Evolutionary conservation across 1,140 invertebrate genomes (phyloP).

Genomic region (Conus betulinus): DNA sequence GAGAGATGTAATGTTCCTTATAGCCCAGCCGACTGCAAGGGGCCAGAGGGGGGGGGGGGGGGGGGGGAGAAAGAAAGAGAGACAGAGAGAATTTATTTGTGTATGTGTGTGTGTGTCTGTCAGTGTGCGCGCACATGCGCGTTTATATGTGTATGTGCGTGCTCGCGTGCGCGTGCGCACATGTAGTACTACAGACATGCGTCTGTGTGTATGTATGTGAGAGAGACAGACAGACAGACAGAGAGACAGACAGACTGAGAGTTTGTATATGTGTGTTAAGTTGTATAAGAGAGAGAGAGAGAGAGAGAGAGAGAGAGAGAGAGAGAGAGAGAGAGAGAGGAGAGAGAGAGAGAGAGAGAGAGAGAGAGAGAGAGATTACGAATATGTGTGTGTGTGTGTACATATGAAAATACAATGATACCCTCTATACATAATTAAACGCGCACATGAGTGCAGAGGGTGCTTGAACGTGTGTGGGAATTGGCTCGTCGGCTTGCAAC

Average conservation of each 20-base stretch:
- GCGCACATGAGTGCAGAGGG: neutral
- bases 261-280: neutral
- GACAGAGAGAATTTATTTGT: too few relatives aligned
- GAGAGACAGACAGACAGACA: too few relatives aligned
- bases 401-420: neutral
- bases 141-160: neutral
- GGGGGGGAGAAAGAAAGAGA: too few relatives aligned
- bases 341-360: too few relatives aligned
- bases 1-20: too few relatives aligned
- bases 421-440: neutral
- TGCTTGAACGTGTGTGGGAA: neutral
- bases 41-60: too few relatives aligned
- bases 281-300: neutral
- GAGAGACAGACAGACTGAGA: too few relatives aligned
- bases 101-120: too few relatives aligned
- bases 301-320: too few relatives aligned
- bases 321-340: too few relatives aligned
- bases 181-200: neutral
- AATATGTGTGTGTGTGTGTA: slow-evolving; percentile 6
- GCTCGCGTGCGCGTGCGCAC: neutral
- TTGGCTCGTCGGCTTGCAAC: neutral
- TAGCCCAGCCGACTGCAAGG: too few relatives aligned
- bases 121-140: too few relatives aligned
- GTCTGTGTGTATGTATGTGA: slow-evolving; percentile 14
- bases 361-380: neutral